Evolutionary conservation across 2,797 vertebrate species (phyloP).

Genomic region (Lagocephalus sceleratus): DNA sequence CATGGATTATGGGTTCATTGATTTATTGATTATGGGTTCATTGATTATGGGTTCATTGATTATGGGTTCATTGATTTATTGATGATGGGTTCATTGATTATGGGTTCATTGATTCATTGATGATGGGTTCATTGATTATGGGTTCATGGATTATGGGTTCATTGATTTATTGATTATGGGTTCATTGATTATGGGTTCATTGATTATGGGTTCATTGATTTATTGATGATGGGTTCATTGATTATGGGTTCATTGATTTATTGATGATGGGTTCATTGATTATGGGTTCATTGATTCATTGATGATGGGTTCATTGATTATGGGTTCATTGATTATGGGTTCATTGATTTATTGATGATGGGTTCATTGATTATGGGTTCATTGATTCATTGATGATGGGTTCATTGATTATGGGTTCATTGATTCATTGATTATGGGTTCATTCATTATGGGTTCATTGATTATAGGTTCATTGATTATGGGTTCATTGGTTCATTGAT

Average conservation of each 20-base stretch:
- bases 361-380: too few species aligned
- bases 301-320: fast-evolving
- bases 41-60: too few species aligned
- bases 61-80: too few species aligned
- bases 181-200: too few species aligned
- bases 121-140: background rate
- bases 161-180: background rate
- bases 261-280: too few species aligned
- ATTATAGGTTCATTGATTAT: background rate
- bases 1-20: too few species aligned
- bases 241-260: background rate
- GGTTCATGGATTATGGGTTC: too few species aligned
- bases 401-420: too few species aligned
- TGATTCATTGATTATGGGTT: background rate
- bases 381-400: background rate
- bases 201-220: background rate
- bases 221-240: too few species aligned
- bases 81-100: fast-evolving
- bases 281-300: too few species aligned
- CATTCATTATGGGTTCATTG: background rate
- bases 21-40: background rate
- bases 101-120: too few species aligned
- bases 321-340: too few species aligned
- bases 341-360: background rate
- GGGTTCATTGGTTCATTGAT: background rate